phyloP scores from a whole-genome alignment of 2,888 invertebrate species.

The Cheilosia scutellata region DNA sequence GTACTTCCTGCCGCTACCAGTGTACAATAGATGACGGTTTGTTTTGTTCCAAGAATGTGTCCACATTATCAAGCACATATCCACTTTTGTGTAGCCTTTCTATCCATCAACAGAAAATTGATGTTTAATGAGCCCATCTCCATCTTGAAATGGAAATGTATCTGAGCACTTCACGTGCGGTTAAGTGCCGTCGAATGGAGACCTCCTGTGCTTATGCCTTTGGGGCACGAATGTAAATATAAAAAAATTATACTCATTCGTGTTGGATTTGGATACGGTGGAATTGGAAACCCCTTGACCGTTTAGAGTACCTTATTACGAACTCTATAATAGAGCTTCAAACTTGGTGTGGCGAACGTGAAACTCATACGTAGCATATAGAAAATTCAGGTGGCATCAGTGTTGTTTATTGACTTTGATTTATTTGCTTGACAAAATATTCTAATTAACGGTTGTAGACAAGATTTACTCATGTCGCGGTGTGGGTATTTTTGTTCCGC shows the following conservation, averaged over 20 bases:
- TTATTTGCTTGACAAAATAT: slow-evolving; percentile 57
- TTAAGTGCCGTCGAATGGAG: slow-evolving; percentile 35
- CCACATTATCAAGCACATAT: slow-evolving; percentile 50
- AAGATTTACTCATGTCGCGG: slow-evolving; percentile 8
- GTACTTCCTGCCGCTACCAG: slow-evolving; percentile 56
- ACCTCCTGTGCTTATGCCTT: slow-evolving; percentile 40
- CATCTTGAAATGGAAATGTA: slow-evolving; percentile 69
- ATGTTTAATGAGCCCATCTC: slow-evolving; percentile 69
- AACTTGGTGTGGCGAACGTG: slow-evolving; percentile 56
- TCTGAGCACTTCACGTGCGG: slow-evolving; percentile 60
- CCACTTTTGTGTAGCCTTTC: slow-evolving; percentile 19
- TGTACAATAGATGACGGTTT: slow-evolving; percentile 42
- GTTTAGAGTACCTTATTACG: slow-evolving; percentile 40
- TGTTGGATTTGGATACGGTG: slow-evolving; percentile 33
- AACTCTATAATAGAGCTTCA: slow-evolving; percentile 34
- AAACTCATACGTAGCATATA: slow-evolving; percentile 34
- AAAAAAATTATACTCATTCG: slow-evolving; percentile 48
- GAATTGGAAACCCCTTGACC: slow-evolving; percentile 21
- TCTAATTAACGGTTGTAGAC: slow-evolving; percentile 33
- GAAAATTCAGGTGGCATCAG: slow-evolving; percentile 62
- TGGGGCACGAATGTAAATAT: slow-evolving; percentile 65
- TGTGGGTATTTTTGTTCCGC: slow-evolving; percentile 34
- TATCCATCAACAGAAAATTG: slow-evolving; percentile 51
- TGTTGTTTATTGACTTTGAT: slow-evolving; percentile 58
- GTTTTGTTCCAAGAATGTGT: slow-evolving; percentile 55